Evolutionary conservation across 2,797 vertebrate species (phyloP), one percentile per base, ranked within the genome.

Genomic region (Nyctibius grandis): DNA sequence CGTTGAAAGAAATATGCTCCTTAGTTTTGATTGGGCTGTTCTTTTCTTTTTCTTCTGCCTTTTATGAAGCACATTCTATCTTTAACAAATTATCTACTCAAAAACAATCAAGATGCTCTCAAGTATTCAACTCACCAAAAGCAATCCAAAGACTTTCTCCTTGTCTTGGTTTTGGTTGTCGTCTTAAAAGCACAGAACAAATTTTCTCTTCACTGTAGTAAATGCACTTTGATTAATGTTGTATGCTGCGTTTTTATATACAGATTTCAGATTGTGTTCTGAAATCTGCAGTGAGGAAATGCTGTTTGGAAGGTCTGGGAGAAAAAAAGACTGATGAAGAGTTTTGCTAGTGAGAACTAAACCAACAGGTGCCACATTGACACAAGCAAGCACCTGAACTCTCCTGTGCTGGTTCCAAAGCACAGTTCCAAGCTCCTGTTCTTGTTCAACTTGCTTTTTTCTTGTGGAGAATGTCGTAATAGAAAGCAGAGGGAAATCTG

Each of bases 211-310:
- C 26, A 51, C 12, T 64, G 17, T 38, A 42, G 40, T 85, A 88
- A 93, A 93, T 93, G 36, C 25, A 15, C 20, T 93, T 95, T 93
- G 75, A 91, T 95, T 96, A 92, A 69, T 91, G 88, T 59, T 93
- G 61, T 91, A 33, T 67, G 21, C 12, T 65, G 19, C 22, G 28
- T 81, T 73, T 76, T 91, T 74, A 56, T 40, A 78, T 51, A 44
- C 56, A 83, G 45, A 75, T 94, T 80, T 87, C 64, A 80, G 59
- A 65, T 54, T 60, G 16, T 59, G 22, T 33, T 88, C 54, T 69
- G 61, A 88, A 94, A 92, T 67, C n/a, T 86, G 31, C 64, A 45
- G 40, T 60, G 72, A 92, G 68, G 31, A 61, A 44, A 50, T 73
- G 36, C 5, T 91, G 12, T 36, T 85, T 65, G 53, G 57, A 93